These are phyloP conservation scores for Urophycis tenuis DNA, from an alignment of 2,797 vertebrate species.

Conservation along the genomic window DNA sequence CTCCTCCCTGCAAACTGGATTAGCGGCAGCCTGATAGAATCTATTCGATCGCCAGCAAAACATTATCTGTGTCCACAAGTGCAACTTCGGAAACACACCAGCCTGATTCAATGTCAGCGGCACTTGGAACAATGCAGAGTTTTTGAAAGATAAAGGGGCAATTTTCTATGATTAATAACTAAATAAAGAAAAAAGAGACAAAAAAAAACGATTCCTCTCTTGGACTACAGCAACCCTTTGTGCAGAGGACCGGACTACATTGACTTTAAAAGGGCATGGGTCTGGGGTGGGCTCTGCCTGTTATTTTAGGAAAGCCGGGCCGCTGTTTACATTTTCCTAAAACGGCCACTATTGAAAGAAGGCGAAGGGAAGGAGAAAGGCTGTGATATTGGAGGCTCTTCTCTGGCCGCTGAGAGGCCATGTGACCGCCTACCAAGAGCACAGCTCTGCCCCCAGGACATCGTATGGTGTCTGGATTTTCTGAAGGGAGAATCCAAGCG, in stretches of 20 bases:
- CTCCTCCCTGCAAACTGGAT: slow-evolving; percentile 34
- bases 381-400: slow-evolving; percentile 42
- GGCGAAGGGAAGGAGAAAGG: slow-evolving; percentile 37
- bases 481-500: slow-evolving; percentile 31
- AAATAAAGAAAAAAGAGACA: background rate
- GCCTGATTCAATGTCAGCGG: slow-evolving; percentile 13
- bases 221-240: background rate
- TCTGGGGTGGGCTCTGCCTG: slow-evolving; percentile 25
- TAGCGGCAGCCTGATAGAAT: slow-evolving; percentile 33
- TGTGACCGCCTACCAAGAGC: slow-evolving; percentile 52
- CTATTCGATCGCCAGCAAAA: slow-evolving; percentile 14
- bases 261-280: slow-evolving; percentile 54
- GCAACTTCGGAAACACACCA: slow-evolving; percentile 24
- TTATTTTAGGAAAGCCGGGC: slow-evolving; percentile 49
- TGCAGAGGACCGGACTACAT: slow-evolving; percentile 16
- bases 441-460: slow-evolving; percentile 53
- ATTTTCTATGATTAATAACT: background rate
- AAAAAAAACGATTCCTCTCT: background rate
- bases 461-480: slow-evolving; percentile 24
- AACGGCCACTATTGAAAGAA: slow-evolving; percentile 52
- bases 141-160: slow-evolving; percentile 1
- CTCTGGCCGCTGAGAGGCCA: slow-evolving; percentile 29
- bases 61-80: slow-evolving; percentile 16
- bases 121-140: background rate
- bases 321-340: slow-evolving; percentile 55